Conservation (phyloP, 2,888 invertebrate species). For the Epinotia brunnichana region DNA sequence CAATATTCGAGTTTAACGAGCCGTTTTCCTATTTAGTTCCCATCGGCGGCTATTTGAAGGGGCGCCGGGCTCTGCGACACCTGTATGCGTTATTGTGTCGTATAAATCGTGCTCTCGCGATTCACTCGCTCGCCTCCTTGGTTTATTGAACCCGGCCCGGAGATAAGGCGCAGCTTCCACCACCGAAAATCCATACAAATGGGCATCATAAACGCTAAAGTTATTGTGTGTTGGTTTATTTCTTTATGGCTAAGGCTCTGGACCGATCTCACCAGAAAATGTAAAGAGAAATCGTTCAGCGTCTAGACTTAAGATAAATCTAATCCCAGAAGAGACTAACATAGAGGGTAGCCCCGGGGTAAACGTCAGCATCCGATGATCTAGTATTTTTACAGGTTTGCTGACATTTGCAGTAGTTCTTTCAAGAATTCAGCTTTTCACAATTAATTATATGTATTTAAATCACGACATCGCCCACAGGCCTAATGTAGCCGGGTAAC, state of each 20-base stretch:
- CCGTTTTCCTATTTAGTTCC: conserved; percentile 73
- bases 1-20: conserved; percentile 67
- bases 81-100: conserved; percentile 81
- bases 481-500: conserved; percentile 65
- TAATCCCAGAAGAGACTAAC: not conserved
- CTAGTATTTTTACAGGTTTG: conserved; percentile 66
- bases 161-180: conserved; percentile 69
- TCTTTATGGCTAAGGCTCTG: not conserved
- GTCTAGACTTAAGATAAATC: not conserved
- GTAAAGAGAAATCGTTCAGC: no score
- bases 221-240: conserved; percentile 1
- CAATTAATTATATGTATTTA: conserved; percentile 82
- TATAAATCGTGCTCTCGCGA: conserved; percentile 75
- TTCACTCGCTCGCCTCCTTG: conserved; percentile 70
- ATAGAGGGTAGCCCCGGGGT: not conserved
- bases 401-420: conserved; percentile 72
- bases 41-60: conserved; percentile 74
- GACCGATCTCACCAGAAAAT: not conserved
- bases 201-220: not conserved
- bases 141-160: conserved; percentile 77
- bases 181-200: conserved; percentile 59
- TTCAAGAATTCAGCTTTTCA: conserved; percentile 67
- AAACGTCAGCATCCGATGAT: conserved; percentile 59
- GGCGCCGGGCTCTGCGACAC: conserved; percentile 74
- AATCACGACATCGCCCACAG: conserved; percentile 78